Base-by-base conservation (phyloP, 2,888 invertebrate species). In the Gymnocheta viridis region DNA sequence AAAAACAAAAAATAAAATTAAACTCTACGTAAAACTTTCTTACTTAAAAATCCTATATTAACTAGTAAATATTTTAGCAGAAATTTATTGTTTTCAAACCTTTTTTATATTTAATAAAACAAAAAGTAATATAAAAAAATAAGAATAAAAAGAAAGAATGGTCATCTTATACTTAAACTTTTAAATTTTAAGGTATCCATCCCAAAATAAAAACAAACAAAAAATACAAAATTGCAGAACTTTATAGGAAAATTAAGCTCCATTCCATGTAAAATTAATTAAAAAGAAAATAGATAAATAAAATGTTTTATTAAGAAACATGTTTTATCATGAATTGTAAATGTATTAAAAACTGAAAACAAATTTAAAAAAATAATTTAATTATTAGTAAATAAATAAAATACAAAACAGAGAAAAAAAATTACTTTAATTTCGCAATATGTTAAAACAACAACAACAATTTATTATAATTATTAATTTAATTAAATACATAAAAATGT, bases 251-350 rank as follows among this genome's bases (percentile, higher is more conserved):
- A 84, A 85, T 85, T 70, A 79, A 85, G 88, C 88, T 89, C 91
- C 91, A 91, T 91, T 91, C 91, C 91, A 91, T 91, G 91, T 91
- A 91, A 89, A 91, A 87, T 87, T 87, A 64, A 80, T 66, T 12
- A 78, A 76, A 58, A 49, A 19, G 27, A 32, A 44, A 70, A 70
- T 41, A 73, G 82, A 27, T 29, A 29, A 54, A n/a, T 27, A 2
- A 22, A 72, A 73, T 22, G 38, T 66, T 64, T 35, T 72, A 64
- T 6, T 56, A 67, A n/a, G 82, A 58, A 49, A 38, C 29, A 38
- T 22, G 49, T 54, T 81, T 73, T 72, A 78, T 76, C 49, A 73
- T 49, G 38, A 67, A 69, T 58, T 81, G 84, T 81, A 73, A 78
- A 84, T 73, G 64, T 83, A 81, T 66, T 70, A 51, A 82, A 60